phyloP scores from a whole-genome alignment of 2,113 vertebrate species.

The Leucopsar rothschildi region DNA sequence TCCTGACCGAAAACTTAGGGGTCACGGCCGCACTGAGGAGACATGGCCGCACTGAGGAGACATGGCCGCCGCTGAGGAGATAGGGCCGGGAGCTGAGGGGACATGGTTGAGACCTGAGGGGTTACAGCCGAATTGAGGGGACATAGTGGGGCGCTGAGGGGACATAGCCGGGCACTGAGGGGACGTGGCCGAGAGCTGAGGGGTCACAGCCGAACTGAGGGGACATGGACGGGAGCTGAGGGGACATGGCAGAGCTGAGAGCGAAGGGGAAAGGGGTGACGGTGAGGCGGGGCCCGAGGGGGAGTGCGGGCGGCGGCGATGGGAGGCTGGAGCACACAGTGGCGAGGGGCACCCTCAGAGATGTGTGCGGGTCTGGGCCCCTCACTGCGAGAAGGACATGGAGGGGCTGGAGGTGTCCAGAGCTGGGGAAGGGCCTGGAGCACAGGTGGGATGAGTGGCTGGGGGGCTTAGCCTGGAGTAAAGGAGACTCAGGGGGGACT shows the following conservation, averaged over 20 bases:
- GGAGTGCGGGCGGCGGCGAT: neutral
- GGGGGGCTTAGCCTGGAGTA: neutral
- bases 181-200: too few species aligned
- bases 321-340: neutral
- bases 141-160: too few species aligned
- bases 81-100: too few species aligned
- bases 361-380: neutral
- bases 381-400: neutral
- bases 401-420: neutral
- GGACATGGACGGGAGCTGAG: fast-evolving
- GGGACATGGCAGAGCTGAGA: neutral
- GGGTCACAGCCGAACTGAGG: neutral
- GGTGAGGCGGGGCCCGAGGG: neutral
- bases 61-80: neutral
- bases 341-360: neutral
- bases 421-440: neutral
- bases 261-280: neutral
- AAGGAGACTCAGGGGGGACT: neutral
- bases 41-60: fast-evolving
- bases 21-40: fast-evolving
- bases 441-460: neutral
- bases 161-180: too few species aligned
- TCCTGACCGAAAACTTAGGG: too few species aligned
- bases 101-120: too few species aligned
- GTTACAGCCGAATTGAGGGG: too few species aligned